Evolutionary conservation across 2,797 vertebrate species (phyloP), one percentile per base, ranked within the genome.

Genomic region (Chrysocyon brachyurus): DNA sequence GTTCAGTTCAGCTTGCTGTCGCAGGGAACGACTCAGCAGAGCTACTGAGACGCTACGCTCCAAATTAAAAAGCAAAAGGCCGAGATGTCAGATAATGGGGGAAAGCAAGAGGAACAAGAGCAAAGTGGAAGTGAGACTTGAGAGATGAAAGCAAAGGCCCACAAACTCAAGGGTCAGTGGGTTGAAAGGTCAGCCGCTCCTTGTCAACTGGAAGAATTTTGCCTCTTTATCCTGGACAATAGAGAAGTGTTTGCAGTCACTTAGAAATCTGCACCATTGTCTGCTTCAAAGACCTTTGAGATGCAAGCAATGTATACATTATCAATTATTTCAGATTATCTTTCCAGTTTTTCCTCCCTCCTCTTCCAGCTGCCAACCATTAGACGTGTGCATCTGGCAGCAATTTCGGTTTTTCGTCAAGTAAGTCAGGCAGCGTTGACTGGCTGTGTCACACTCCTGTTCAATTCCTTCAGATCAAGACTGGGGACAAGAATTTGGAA

Each of bases 331-430:
- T 86, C 63, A 96, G 91, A 90, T 92, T 17, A 89, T 95, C 93
- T 95, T 96, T 75, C 59, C 28, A 2, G 81, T 31, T 14, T n/a
- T 31, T 31, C 4, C 0, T 28, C 24, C 64, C 24, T 49, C 19
- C 36, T 36, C 17, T 54, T 46, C 89, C 96, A 97, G 97, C 95
- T 97, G 93, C 96, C 93, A 92, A 9, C 61, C 26, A 90, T 98
- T 91, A 96, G 90, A 79, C 3, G 9, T 90, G 95, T 90, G 85
- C 88, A 61, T 97, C 97, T 97, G 98, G 94, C 87, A 96, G 83
- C 68, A 40, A 89, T 97, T 97, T 95, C 21, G 63, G 28, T 68
- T 78, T 96, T 92, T 95, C 10, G 1, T 64, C 87, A 84, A 66
- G 87, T 95, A 40, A 4, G 94, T 86, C 91, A 63, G 78, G 93